Evolutionary conservation across 2,888 invertebrate species (phyloP).

Genomic region (Cephus sareptanus): DNA sequence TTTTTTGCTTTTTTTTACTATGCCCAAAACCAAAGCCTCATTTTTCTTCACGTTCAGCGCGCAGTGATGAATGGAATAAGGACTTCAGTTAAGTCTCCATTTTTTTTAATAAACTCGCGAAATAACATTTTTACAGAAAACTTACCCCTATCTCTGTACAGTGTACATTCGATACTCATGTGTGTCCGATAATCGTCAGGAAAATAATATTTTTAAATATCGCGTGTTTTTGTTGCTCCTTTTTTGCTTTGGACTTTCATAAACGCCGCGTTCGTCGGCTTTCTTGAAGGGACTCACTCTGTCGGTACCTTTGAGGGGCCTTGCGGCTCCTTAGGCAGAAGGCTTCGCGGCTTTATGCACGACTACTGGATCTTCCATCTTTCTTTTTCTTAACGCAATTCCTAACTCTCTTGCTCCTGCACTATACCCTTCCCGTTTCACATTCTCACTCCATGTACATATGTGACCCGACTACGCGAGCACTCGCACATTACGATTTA

Average conservation of each 20-base stretch:
- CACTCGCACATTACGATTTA: conserved; percentile 47
- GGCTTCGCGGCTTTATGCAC: neutral
- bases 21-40: too few species aligned
- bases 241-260: neutral
- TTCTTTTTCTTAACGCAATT: neutral
- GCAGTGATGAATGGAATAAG: too few species aligned
- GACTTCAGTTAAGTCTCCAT: too few species aligned
- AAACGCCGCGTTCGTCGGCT: conserved; percentile 6
- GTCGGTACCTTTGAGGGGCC: conserved; percentile 1
- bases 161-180: neutral
- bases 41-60: too few species aligned
- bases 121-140: neutral
- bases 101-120: too few species aligned
- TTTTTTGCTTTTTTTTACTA: too few species aligned
- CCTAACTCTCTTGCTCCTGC: neutral
- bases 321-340: neutral
- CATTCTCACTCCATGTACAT: neutral
- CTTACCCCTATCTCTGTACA: neutral
- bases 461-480: neutral
- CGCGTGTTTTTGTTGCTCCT: neutral
- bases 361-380: neutral
- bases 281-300: neutral
- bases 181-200: neutral
- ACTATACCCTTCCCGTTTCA: conserved; percentile 11
- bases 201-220: neutral